Evolutionary conservation across 2,797 vertebrate genomes (phyloP).

Genomic region (Orestias chungarensis): DNA sequence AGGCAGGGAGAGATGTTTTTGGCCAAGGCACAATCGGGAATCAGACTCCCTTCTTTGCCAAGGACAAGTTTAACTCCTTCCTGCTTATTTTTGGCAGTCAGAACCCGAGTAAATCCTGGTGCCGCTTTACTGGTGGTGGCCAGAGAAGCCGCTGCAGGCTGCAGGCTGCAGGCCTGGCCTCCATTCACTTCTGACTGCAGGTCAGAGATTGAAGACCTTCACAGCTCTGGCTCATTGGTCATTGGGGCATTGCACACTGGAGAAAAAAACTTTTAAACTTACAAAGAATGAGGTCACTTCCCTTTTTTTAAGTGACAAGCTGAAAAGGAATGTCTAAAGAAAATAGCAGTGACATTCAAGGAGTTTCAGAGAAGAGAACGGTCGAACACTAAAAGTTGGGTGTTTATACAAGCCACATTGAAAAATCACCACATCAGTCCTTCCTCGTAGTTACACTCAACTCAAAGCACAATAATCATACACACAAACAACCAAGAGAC

Average conservation of each 20-base stretch:
- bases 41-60: conserved; percentile 73
- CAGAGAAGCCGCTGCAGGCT: conserved; percentile 41
- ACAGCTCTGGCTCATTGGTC: conserved; percentile 20
- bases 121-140: conserved; percentile 54
- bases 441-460: background rate
- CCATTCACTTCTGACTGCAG: conserved; percentile 25
- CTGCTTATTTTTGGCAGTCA: conserved; percentile 75
- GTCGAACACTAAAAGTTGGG: too few relatives aligned
- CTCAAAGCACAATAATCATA: background rate
- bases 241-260: conserved; percentile 17
- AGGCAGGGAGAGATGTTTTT: conserved; percentile 75
- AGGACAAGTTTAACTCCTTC: conserved; percentile 77
- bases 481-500: background rate
- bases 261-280: conserved; percentile 30
- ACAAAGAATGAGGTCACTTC: conserved; percentile 36
- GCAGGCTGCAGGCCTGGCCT: conserved; percentile 37
- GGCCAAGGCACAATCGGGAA: conserved; percentile 70
- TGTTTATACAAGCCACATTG: too few relatives aligned
- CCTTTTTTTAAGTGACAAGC: conserved; percentile 27
- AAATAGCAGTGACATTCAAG: too few relatives aligned
- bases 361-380: too few relatives aligned
- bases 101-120: conserved; percentile 61
- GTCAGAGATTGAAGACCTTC: conserved; percentile 41
- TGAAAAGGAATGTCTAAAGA: conserved; percentile 35
- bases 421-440: background rate